These are phyloP conservation scores for Myrmophylax atrothorax DNA, from an alignment of 2,113 vertebrate species.

Conservation along the genomic window DNA sequence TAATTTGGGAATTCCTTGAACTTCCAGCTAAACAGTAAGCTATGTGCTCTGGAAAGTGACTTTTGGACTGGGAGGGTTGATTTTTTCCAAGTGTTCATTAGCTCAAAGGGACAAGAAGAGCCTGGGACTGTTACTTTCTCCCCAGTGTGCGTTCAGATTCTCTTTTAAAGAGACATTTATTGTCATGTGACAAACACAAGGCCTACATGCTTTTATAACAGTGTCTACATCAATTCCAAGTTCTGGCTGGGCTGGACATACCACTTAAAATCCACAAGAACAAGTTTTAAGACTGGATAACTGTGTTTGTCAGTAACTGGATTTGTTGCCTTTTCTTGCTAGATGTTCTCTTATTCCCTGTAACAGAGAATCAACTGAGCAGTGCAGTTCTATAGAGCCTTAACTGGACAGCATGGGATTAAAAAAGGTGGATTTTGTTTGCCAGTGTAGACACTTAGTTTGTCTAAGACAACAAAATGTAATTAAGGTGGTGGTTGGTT, in stretches of 20 bases:
- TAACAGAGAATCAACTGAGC: not conserved
- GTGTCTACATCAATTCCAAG: not conserved
- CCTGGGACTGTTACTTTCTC: not conserved
- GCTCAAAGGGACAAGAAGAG: not conserved
- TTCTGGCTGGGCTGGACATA: not conserved
- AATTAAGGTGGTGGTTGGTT: not conserved
- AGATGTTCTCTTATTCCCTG: not conserved
- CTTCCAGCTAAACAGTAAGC: slow-evolving; percentile 23
- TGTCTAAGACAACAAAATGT: not conserved
- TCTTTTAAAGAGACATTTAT: not conserved
- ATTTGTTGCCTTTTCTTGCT: not conserved
- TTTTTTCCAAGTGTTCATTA: not conserved
- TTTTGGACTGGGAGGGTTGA: slow-evolving; percentile 13
- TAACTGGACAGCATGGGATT: not conserved
- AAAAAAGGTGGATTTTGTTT: not conserved
- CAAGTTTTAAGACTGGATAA: not conserved
- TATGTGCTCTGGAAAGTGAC: not conserved
- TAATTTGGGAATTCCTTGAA: not conserved
- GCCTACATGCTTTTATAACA: not conserved
- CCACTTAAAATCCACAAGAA: not conserved
- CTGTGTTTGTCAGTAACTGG: not conserved
- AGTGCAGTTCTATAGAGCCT: not conserved
- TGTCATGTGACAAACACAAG: not conserved
- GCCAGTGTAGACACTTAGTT: not conserved
- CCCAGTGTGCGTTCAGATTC: not conserved